phyloP scores from a whole-genome alignment of 2,888 invertebrate genomes.

The Hartigia nigra region DNA sequence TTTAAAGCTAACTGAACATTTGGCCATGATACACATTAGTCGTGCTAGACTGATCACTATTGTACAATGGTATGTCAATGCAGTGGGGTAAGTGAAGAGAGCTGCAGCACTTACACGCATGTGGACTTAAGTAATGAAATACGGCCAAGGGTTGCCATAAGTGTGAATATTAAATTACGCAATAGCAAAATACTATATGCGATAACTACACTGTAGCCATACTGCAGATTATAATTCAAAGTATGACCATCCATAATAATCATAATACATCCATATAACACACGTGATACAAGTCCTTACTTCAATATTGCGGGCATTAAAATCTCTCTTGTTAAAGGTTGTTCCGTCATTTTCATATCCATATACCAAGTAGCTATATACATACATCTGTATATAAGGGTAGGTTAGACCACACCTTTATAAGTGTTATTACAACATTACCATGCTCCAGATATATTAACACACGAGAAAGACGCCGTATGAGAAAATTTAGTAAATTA shows the following conservation, averaged over 20 bases:
- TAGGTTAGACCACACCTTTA: background rate
- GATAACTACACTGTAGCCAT: background rate
- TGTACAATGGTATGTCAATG: background rate
- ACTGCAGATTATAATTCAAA: background rate
- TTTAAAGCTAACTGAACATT: slow-evolving; percentile 61
- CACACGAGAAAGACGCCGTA: background rate
- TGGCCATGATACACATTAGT: slow-evolving; percentile 59
- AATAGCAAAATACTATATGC: background rate
- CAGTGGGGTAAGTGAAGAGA: background rate
- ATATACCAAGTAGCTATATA: background rate
- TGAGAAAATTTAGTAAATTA: background rate
- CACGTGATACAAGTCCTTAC: no score
- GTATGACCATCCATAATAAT: background rate
- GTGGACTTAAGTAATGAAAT: slow-evolving; percentile 53
- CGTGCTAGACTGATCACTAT: slow-evolving; percentile 55
- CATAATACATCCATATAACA: background rate
- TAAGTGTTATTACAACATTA: background rate
- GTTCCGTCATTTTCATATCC: background rate
- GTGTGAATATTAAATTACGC: slow-evolving; percentile 47
- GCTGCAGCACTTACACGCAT: slow-evolving; percentile 12
- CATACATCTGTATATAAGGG: background rate
- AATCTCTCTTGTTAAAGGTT: background rate
- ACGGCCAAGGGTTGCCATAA: slow-evolving; percentile 31
- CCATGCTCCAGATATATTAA: background rate
- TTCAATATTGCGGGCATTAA: background rate